phyloP scores from a whole-genome alignment of 2,797 vertebrate genomes.

The Leucoraja ocellata region DNA sequence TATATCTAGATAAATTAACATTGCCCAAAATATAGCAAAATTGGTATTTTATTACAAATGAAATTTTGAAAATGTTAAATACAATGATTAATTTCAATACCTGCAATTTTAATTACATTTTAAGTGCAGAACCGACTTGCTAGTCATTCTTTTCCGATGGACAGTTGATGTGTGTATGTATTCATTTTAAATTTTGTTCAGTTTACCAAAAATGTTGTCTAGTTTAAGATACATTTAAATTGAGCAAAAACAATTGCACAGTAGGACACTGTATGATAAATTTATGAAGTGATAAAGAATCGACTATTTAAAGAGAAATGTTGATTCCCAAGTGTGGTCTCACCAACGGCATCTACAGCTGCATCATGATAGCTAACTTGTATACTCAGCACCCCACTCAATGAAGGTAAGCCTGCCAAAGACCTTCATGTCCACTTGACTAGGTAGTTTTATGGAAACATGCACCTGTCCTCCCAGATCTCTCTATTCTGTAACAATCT shows the following conservation, averaged over 20 bases:
- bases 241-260: background rate
- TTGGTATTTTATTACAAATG: background rate
- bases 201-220: background rate
- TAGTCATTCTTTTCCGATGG: background rate
- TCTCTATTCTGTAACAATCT: no score
- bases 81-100: background rate
- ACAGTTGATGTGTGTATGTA: background rate
- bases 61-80: background rate
- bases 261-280: background rate
- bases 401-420: no score
- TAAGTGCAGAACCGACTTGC: background rate
- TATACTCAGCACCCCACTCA: no score
- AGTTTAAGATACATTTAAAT: background rate
- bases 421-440: no score
- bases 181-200: background rate
- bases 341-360: no score
- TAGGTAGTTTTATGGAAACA: no score
- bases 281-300: background rate
- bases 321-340: no score
- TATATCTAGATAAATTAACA: background rate
- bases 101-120: background rate
- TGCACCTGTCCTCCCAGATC: no score
- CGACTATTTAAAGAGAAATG: background rate
- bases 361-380: no score
- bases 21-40: no score